phyloP scores from a whole-genome alignment of 2,888 invertebrate species.

The Melanargia galathea region DNA sequence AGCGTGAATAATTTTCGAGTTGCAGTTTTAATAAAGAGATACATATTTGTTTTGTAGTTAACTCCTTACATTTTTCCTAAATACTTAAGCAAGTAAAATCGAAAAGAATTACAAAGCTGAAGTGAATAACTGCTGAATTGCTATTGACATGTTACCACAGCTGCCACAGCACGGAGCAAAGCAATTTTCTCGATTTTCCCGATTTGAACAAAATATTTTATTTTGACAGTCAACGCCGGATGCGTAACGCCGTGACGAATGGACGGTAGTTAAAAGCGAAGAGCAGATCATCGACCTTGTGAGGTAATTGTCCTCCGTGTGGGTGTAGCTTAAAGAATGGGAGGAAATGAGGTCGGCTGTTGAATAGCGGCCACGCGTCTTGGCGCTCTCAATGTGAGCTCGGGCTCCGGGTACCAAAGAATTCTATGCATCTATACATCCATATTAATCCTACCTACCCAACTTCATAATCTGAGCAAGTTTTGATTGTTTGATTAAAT shows the following conservation, averaged over 20 bases:
- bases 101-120: too few relatives aligned
- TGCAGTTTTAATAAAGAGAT: too few relatives aligned
- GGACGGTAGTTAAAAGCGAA: constrained; percentile 19
- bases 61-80: too few relatives aligned
- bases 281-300: constrained; percentile 49
- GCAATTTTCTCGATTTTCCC: too few relatives aligned
- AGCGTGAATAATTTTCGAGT: too few relatives aligned
- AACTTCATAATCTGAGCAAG: not conserved
- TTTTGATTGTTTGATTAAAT: not conserved
- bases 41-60: too few relatives aligned
- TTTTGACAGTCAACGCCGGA: not conserved
- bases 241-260: constrained; percentile 3
- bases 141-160: too few relatives aligned
- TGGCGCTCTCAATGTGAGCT: constrained; percentile 16
- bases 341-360: constrained; percentile 43
- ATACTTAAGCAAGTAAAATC: too few relatives aligned
- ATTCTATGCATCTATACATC: not conserved
- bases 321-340: constrained; percentile 45
- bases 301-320: constrained; percentile 49
- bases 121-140: too few relatives aligned
- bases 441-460: not conserved
- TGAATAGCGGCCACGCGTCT: constrained; percentile 32
- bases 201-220: too few relatives aligned
- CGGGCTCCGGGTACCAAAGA: constrained; percentile 9
- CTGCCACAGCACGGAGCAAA: too few relatives aligned